Evolutionary conservation across 2,113 vertebrate genomes (phyloP), one percentile per base, ranked within the genome.

Genomic region (Channa maculata): DNA sequence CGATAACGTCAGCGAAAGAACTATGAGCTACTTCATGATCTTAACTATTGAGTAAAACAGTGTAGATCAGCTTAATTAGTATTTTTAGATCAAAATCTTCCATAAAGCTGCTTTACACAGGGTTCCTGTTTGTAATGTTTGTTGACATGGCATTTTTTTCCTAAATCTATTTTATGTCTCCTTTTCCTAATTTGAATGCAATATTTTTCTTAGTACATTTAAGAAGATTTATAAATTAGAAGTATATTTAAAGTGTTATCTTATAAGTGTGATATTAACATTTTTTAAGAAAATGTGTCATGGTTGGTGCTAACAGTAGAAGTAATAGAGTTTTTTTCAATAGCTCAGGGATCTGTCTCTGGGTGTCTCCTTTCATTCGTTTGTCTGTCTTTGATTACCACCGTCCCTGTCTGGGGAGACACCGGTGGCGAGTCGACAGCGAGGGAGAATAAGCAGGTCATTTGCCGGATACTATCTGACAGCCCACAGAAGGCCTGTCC

Each of bases 381-480:
- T 3, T 0, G 10, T 4, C 63, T n/a, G 48, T 24, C 64, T 75
- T 51, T 66, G 75, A 86, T 71, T 71, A 46, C 58, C 50, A 6
- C 68, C 45, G 73, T 61, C 63, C 51, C 65, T 66, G 80, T 89
- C 87, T 80, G 62, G 43, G 64, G 43, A 65, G 39, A 71, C 63
- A 54, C 10, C 12, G 46, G 77, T 72, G 6, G 59, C 54, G 41
- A 41, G 77, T 61, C 49, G 71, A 74, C 85, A 67, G 75, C 43
- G 51, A n/a, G 70, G 55, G 43, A 70, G 75, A 86, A 63, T 73
- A 71, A 86, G 80, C 76, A 58, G 80, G 83, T 82, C 77, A 68
- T 89, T 76, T 48, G n/a, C 45, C 52, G 86, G 84, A 91, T 86
- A 33, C 71, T 82, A 84, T 86, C 77, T 88, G 89, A 91, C 88